Percentiles rank a stretch among this genome's conserved stretches.
phyloP scores from a whole-genome alignment of 2,797 vertebrate species.

The Graptemys geographica region DNA sequence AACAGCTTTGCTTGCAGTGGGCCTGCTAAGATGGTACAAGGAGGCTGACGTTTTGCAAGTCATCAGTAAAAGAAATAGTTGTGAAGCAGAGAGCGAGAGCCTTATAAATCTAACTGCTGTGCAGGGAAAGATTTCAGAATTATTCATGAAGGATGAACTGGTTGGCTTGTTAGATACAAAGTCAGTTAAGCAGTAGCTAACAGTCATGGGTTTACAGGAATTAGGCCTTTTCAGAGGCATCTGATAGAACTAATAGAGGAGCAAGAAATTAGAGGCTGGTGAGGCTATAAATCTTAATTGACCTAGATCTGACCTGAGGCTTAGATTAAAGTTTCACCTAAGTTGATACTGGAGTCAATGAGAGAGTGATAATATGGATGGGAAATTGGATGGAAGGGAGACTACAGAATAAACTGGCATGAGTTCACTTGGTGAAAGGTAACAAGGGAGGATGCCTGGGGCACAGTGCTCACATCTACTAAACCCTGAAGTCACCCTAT shows the following conservation, averaged over 20 bases:
- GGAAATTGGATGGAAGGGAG: slow-evolving; percentile 14
- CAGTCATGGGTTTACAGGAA: slow-evolving; percentile 50
- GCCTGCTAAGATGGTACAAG: not conserved
- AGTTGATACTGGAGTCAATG: slow-evolving; percentile 32
- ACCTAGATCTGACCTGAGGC: slow-evolving; percentile 5
- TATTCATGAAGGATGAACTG: slow-evolving; percentile 60
- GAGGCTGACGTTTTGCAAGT: slow-evolving; percentile 30
- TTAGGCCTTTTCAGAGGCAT: slow-evolving; percentile 42
- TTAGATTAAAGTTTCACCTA: slow-evolving; percentile 52
- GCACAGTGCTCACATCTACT: not conserved
- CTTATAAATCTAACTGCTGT: slow-evolving; percentile 39
- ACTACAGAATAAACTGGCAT: slow-evolving; percentile 2
- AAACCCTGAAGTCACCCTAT: not conserved
- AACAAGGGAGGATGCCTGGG: not conserved
- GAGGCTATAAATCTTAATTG: slow-evolving; percentile 6
- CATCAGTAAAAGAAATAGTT: not conserved
- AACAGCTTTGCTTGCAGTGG: slow-evolving; percentile 1
- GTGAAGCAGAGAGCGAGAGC: slow-evolving; percentile 19
- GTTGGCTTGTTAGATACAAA: slow-evolving; percentile 52
- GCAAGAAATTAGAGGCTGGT: slow-evolving; percentile 45
- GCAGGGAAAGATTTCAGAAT: slow-evolving; percentile 35
- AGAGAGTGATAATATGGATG: slow-evolving; percentile 33
- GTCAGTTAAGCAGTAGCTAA: slow-evolving; percentile 33
- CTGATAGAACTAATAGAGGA: slow-evolving; percentile 55
- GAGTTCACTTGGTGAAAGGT: not conserved